A percentile compares a stretch with the other conserved stretches of the same genome.
Evolutionary conservation across 2,113 vertebrate species (phyloP).

Genomic region (Prochilodus magdalenae): DNA sequence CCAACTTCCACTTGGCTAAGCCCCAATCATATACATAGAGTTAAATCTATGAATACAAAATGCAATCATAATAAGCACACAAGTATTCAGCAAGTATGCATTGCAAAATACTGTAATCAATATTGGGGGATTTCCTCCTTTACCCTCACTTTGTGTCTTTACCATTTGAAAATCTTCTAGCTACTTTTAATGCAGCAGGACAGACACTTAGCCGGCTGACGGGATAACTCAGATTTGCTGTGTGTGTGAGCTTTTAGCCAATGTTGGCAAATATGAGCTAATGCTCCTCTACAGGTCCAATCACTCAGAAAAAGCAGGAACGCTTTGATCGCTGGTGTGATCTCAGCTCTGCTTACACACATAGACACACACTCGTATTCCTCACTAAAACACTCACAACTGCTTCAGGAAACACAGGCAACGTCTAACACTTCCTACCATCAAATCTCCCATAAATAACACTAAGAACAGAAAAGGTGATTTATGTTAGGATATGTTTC

Average conservation of each 20-base stretch:
- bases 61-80: no score
- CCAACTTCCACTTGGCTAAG: no score
- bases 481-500: not conserved
- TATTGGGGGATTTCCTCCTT: no score
- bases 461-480: not conserved
- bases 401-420: constrained; percentile 45
- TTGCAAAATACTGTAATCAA: no score
- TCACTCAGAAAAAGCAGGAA: constrained; percentile 14
- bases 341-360: not conserved
- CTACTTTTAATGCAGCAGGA: no score
- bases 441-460: constrained; percentile 15
- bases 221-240: not conserved
- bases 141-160: no score
- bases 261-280: constrained; percentile 37
- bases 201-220: no score
- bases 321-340: constrained; percentile 35
- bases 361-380: not conserved
- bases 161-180: no score
- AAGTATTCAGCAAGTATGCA: not conserved
- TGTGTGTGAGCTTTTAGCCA: not conserved
- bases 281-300: constrained; percentile 8
- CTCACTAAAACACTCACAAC: not conserved
- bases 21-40: no score
- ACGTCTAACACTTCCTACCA: constrained; percentile 29
- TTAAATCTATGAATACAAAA: no score